Base-by-base conservation (phyloP, 1,140 invertebrate species). In the Apis cerana region DNA sequence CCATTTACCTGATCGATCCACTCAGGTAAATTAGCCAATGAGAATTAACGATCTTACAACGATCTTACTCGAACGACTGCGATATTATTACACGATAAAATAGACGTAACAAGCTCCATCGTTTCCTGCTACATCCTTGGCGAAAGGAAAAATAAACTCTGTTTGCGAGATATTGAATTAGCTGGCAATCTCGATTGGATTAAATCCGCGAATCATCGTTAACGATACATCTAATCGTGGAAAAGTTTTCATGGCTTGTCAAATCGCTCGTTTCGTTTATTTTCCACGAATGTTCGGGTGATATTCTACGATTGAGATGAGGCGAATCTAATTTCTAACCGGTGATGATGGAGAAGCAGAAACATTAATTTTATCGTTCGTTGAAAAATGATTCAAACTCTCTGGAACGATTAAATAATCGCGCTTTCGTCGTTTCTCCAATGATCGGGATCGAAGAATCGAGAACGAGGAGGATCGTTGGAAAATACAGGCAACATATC, bases 231-330 rank as follows among this genome's bases (percentile, higher is more conserved):
- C 21, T 1, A 43, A 43, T 43, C 33, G 67, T 10, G 33, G 17
- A 21, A 50, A 69, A 50, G 21, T 15, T 23, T 23, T 12, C 33
- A 43, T 17, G 23, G 12, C 9, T 50, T 69, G 80, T 86, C 76
- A 77, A 86, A 80, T 83, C 72, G 69, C 71, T 62, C 62, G 80
- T 64, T 86, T 67, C 69, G 75, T 86, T 84, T 67, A 59, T 75
- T 78, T 86, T 83, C 85, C 65, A 64, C 2, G 48, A 68, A 65
- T 85, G 27, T 23, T 58, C 77, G 62, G 13, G 48, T 33, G 33
- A 33, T 59, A 68, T 33, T 50, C 52, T 54, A 61, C 33, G 12
- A 67, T 62, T 4, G 33, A 33, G 33, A 27, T 33, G 56, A 61
- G 77, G 58, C 23, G 78, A 52, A 65, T 68, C 33, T 43, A 43